Conservation (phyloP, 1,140 invertebrate genomes). For the Pomacea maculata region DNA sequence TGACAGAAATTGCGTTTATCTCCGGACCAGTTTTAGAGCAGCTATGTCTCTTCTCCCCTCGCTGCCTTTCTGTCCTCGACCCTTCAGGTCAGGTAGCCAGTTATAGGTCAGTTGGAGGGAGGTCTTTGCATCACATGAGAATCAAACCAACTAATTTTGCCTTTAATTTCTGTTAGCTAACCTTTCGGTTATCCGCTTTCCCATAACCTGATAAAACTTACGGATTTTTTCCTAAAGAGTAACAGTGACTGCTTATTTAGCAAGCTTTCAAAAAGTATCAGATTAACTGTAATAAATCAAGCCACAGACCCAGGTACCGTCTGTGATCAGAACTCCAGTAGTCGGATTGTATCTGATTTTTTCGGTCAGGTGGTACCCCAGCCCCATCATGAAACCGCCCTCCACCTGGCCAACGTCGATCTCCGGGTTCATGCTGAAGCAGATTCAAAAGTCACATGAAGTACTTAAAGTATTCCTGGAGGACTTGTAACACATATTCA, state of each 20-base stretch:
- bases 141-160: background rate
- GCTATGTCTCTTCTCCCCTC: no score
- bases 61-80: no score
- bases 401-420: slow-evolving; percentile 86
- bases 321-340: slow-evolving; percentile 77
- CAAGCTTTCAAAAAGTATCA: background rate
- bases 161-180: no score
- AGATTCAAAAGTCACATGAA: no score
- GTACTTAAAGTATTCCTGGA: no score
- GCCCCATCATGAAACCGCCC: slow-evolving; percentile 86
- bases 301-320: slow-evolving; percentile 76
- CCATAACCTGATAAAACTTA: background rate
- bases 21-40: no score
- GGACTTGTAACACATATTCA: no score
- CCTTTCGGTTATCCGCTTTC: background rate
- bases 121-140: no score
- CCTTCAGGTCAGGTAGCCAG: no score
- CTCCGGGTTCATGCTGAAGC: slow-evolving; percentile 47
- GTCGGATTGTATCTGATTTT: slow-evolving; percentile 74
- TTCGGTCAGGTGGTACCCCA: slow-evolving; percentile 83
- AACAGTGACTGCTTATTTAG: background rate
- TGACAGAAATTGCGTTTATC: no score
- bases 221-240: background rate
- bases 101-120: no score
- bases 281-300: no score